Base-by-base conservation (phyloP, 2,888 invertebrate genomes). In the Phlogophora meticulosa region DNA sequence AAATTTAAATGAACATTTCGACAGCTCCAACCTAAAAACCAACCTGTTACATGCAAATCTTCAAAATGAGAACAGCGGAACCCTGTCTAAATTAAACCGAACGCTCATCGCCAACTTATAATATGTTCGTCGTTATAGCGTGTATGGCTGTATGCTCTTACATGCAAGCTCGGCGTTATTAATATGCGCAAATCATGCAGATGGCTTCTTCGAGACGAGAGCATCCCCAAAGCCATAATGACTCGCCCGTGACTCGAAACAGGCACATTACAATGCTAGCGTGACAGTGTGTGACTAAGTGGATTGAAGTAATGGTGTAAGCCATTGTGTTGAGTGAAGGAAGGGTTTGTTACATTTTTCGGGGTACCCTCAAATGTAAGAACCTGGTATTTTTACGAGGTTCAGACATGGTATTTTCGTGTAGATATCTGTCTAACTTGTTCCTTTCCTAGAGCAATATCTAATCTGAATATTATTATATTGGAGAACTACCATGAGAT, bases 161-260 rank as follows among this genome's bases (percentile, higher is more conserved):
- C 76, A 67, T 85, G 84, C 87, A 83, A 81, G 76, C 85, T 85
- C 81, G 81, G 81, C 82, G 86, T 87, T 92, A 92, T 92, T 92
- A 92, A 92, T 92, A 91, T 92, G 89, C 88, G 85, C 89, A 89
- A 90, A 91, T 92, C 92, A 92, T 91, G 91, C 91, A 91, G 89
- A 90, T 91, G 87, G 89, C 88, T 88, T 88, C 88, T 88, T 88
- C 84, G 83, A 86, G 87, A 85, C 81, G 86, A 86, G 85, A 81
- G 75, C 79, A 83, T 72, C 71, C 72, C 69, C 76, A 59, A 62
- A 81, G 87, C 79, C 81, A 87, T 90, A 88, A 90, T 89, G 87
- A 88, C 86, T 86, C 80, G 82, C 82, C 81, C 78, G 79, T 81
- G 84, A 78, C 75, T 81, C 67, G 77, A 79, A 84, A 80, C 76